Conservation (phyloP, 2,113 vertebrate genomes). For the Oncorhynchus clarkii region DNA sequence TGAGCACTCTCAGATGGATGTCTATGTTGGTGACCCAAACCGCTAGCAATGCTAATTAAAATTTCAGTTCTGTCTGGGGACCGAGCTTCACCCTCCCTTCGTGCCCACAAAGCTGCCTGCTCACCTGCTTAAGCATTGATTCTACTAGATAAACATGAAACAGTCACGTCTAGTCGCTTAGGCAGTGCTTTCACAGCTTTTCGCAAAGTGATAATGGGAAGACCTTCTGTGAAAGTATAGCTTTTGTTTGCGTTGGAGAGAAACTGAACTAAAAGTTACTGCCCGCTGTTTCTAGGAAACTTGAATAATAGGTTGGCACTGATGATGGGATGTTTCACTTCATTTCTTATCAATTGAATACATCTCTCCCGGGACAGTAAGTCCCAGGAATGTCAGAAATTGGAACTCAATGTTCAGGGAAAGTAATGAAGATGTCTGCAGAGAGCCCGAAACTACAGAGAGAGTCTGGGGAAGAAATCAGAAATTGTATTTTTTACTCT, state of each 20-base stretch:
- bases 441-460: conserved; percentile 46
- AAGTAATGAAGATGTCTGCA: conserved; percentile 64
- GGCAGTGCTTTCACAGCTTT: conserved; percentile 15
- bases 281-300: not conserved
- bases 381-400: conserved; percentile 43
- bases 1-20: conserved; percentile 67
- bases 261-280: not conserved
- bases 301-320: not conserved
- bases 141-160: conserved; percentile 44
- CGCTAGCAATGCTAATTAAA: conserved; percentile 72
- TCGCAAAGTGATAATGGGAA: conserved; percentile 6
- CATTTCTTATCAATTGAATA: conserved; percentile 16
- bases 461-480: conserved; percentile 31
- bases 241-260: not conserved
- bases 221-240: not conserved
- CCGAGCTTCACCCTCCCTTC: conserved; percentile 12
- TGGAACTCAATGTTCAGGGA: conserved; percentile 32
- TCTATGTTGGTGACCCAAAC: conserved; percentile 66
- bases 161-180: conserved; percentile 24
- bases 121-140: conserved; percentile 42
- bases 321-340: conserved; percentile 7
- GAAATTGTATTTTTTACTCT: conserved; percentile 64
- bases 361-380: conserved; percentile 22
- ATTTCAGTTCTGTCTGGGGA: conserved; percentile 61
- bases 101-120: conserved; percentile 9